These are phyloP conservation scores for Drosophila emarginata DNA, from an alignment of 2,888 invertebrate species.

Conservation along the genomic window DNA sequence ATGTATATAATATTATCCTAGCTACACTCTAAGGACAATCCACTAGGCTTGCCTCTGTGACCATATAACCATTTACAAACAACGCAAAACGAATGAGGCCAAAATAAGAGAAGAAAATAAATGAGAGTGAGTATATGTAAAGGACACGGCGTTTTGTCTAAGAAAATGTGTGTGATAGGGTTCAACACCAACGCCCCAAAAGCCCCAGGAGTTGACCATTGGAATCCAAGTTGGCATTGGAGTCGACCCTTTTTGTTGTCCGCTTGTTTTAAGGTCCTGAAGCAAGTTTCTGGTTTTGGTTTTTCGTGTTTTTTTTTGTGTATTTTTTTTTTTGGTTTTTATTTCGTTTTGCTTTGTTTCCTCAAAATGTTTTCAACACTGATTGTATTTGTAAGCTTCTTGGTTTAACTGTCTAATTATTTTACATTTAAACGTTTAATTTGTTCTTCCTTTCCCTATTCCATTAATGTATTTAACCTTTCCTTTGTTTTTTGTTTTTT, in stretches of 20 bases:
- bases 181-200: not conserved
- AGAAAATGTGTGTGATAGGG: conserved; percentile 16
- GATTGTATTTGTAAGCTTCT: conserved; percentile 82
- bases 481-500: not conserved
- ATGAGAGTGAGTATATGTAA: conserved; percentile 51
- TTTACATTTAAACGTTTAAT: conserved; percentile 78
- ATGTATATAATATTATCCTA: conserved; percentile 64
- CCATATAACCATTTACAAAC: conserved; percentile 50
- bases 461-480: conserved; percentile 45
- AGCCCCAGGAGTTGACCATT: conserved; percentile 6
- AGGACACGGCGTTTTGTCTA: conserved; percentile 10
- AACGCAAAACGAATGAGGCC: conserved; percentile 45
- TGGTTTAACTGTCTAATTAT: conserved; percentile 80
- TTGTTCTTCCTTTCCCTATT: conserved; percentile 29
- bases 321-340: conserved; percentile 27
- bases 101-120: conserved; percentile 59
- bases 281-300: conserved; percentile 14
- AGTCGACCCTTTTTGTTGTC: conserved; percentile 52
- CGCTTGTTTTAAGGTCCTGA: conserved; percentile 21
- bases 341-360: conserved; percentile 41
- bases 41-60: conserved; percentile 35
- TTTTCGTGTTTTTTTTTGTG: conserved; percentile 7
- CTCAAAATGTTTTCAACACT: conserved; percentile 79
- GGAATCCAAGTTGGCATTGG: conserved; percentile 16
- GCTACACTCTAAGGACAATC: conserved; percentile 55